Percentiles rank a stretch among this genome's conserved stretches.
phyloP scores from a whole-genome alignment of 2,113 vertebrate genomes.

The Beaufortia kweichowensis region DNA sequence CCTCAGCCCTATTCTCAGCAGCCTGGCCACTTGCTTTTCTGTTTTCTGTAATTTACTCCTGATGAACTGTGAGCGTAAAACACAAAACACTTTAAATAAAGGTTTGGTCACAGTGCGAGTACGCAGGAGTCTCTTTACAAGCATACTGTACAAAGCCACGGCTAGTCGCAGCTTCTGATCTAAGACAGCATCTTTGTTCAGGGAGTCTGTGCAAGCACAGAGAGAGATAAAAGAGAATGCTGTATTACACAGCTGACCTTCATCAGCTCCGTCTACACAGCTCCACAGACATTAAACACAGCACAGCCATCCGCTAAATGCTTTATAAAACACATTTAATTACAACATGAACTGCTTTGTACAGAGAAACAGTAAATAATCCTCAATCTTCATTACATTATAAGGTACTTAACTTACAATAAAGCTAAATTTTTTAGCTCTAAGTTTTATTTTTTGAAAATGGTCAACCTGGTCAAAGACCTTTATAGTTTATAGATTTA shows the following conservation, averaged over 20 bases:
- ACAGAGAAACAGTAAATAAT: background rate
- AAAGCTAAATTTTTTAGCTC: too few species aligned
- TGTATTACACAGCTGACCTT: conserved; percentile 17
- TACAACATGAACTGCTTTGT: background rate
- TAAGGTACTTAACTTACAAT: too few species aligned
- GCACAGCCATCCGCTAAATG: conserved; percentile 21
- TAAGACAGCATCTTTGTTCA: conserved; percentile 11
- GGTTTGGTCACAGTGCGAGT: conserved; percentile 11
- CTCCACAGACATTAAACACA: conserved; percentile 6
- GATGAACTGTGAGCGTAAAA: background rate
- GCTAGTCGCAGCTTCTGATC: conserved; percentile 61
- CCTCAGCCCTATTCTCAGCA: conserved; percentile 23
- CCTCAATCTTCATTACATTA: too few species aligned
- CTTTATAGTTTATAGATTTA: too few species aligned
- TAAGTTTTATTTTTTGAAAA: too few species aligned
- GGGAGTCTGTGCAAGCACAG: background rate
- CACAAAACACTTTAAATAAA: background rate
- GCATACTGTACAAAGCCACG: conserved; percentile 27
- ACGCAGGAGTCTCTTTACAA: conserved; percentile 43
- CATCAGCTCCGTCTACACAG: background rate
- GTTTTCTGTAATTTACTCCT: conserved; percentile 3
- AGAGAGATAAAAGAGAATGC: conserved; percentile 10
- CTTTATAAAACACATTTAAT: background rate
- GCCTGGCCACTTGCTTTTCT: background rate
- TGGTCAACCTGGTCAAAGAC: too few species aligned